Evolutionary conservation across 2,113 vertebrate genomes (phyloP).

Genomic region (Hydrochoerus hydrochaeris): DNA sequence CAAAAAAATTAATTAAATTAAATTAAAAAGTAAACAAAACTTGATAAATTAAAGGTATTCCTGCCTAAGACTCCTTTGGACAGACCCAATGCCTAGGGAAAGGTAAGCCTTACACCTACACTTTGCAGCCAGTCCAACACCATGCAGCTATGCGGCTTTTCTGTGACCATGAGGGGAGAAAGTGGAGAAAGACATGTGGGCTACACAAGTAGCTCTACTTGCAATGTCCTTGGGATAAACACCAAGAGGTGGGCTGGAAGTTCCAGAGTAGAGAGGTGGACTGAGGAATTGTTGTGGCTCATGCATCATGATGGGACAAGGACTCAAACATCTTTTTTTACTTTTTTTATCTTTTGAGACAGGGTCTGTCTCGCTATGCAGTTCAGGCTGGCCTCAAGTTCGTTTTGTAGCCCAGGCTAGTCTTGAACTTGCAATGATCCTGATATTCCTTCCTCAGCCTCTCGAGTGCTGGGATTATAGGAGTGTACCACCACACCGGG

Average conservation of each 20-base stretch:
- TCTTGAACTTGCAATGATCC: too few species aligned
- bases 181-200: too few species aligned
- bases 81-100: background rate
- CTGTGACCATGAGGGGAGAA: background rate
- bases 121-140: background rate
- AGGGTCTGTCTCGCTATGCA: too few species aligned
- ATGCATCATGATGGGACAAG: background rate
- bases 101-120: background rate
- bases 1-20: too few species aligned
- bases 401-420: too few species aligned
- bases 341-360: too few species aligned
- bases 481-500: too few species aligned
- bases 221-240: background rate
- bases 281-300: too few species aligned
- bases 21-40: background rate
- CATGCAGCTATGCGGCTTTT: background rate
- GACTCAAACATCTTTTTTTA: background rate
- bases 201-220: background rate
- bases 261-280: background rate
- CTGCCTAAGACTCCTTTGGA: background rate
- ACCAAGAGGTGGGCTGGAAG: background rate
- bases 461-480: too few species aligned
- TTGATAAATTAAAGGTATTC: background rate
- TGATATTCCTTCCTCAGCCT: too few species aligned
- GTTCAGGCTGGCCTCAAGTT: too few species aligned